phyloP scores from a whole-genome alignment of 2,888 invertebrate genomes.

The Melieria picta region DNA sequence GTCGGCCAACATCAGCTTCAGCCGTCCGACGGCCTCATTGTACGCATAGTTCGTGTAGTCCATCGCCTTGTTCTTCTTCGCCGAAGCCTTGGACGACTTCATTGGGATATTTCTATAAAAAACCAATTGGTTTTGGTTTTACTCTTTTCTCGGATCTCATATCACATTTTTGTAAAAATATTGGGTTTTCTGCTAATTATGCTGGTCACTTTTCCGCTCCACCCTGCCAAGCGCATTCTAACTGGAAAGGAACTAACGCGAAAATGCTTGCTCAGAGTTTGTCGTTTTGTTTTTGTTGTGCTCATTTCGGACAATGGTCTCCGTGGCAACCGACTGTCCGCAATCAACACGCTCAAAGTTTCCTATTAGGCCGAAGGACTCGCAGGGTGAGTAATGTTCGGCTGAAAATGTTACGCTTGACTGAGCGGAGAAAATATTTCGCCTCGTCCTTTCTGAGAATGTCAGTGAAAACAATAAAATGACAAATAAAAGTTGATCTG shows the following conservation, averaged over 20 bases:
- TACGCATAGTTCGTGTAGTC: conserved; percentile 88
- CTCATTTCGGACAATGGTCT: no score
- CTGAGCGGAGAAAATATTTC: no score
- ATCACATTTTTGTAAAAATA: conserved; percentile 50
- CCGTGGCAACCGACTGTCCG: no score
- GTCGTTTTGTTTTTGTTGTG: no score
- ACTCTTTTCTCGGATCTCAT: conserved; percentile 29
- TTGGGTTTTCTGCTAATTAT: conserved; percentile 25
- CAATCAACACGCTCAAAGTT: no score
- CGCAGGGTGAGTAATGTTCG: no score
- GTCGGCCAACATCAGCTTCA: conserved; percentile 81
- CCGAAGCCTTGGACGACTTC: conserved; percentile 62
- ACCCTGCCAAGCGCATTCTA: conserved; percentile 42
- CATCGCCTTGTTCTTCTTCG: conserved; percentile 68
- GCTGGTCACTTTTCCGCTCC: conserved; percentile 15
- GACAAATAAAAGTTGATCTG: no score
- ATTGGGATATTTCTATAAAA: conserved; percentile 58
- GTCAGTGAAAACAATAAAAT: no score
- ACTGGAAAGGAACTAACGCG: background rate
- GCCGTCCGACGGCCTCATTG: conserved; percentile 82
- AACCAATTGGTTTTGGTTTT: conserved; percentile 32
- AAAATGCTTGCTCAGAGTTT: no score
- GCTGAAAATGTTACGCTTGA: no score
- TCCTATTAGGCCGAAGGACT: no score
- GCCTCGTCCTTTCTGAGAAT: no score